phyloP scores from a whole-genome alignment of 2,888 invertebrate genomes.

The Coremacera marginata region DNA sequence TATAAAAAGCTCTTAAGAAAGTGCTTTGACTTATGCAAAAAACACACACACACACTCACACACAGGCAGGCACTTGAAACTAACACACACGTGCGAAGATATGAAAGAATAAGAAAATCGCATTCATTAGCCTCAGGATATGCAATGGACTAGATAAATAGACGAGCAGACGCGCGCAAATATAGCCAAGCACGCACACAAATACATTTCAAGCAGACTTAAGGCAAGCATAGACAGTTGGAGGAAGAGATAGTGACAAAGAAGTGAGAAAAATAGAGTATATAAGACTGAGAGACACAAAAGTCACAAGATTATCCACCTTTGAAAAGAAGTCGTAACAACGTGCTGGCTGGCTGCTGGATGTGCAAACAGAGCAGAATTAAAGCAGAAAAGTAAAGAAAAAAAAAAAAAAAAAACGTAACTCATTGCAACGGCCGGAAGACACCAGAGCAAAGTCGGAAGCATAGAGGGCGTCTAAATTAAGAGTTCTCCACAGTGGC shows the following conservation, averaged over 20 bases:
- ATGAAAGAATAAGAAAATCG: conserved; percentile 13
- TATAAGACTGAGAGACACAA: background rate
- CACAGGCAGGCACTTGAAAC: background rate
- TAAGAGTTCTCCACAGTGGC: background rate
- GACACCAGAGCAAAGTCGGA: background rate
- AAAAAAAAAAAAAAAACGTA: background rate
- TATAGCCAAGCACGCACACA: background rate
- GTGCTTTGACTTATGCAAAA: conserved; percentile 7
- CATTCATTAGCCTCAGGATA: conserved; percentile 24
- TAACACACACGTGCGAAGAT: background rate
- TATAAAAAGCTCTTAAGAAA: background rate
- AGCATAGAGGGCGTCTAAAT: too few species aligned
- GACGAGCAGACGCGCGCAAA: background rate
- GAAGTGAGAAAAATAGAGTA: too few species aligned
- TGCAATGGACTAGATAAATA: conserved; percentile 18
- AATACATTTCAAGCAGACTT: background rate
- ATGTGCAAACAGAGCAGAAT: background rate
- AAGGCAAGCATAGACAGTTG: background rate
- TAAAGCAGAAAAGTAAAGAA: background rate
- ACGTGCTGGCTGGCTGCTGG: background rate
- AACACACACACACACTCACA: background rate
- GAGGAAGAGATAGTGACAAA: background rate
- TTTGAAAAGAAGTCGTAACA: background rate
- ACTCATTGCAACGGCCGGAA: background rate
- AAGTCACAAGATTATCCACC: conserved; percentile 8